A percentile compares a stretch with the other conserved stretches of the same genome.
phyloP scores from a whole-genome alignment of 2,113 vertebrate genomes.

The Nansenia antarctica region DNA sequence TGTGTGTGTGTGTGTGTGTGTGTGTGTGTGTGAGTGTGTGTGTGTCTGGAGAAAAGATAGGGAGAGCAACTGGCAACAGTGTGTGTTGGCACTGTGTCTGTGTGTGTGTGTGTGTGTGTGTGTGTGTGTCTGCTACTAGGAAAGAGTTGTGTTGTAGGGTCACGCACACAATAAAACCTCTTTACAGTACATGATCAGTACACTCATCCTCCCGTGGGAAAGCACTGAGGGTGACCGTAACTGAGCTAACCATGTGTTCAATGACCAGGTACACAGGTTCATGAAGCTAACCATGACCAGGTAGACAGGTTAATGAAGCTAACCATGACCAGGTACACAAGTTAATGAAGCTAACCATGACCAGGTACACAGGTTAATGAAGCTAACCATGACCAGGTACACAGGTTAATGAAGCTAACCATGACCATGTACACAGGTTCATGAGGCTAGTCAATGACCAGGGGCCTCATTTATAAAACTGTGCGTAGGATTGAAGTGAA shows the following conservation, averaged over 20 bases:
- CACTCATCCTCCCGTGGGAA: not conserved
- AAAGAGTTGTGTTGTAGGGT: not conserved
- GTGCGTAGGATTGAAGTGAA: too few relatives aligned
- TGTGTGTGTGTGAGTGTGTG: too few relatives aligned
- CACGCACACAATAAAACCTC: not conserved
- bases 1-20: not conserved
- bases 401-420: not conserved
- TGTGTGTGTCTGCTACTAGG: not conserved
- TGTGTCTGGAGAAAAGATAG: not conserved
- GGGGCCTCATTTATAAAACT: too few relatives aligned
- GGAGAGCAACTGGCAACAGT: not conserved
- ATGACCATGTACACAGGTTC: not conserved
- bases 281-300: not conserved
- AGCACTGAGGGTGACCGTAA: not conserved
- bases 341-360: not conserved
- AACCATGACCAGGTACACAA: not conserved
- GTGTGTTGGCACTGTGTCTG: not conserved
- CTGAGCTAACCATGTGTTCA: too few relatives aligned
- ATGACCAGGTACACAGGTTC: not conserved
- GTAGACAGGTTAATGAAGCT: not conserved
- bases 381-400: not conserved
- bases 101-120: not conserved
- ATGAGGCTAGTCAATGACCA: not conserved
- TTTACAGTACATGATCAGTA: not conserved
- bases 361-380: not conserved